These are phyloP conservation scores for Microchirus variegatus DNA, from an alignment of 2,797 vertebrate genomes.

Conservation along the genomic window DNA sequence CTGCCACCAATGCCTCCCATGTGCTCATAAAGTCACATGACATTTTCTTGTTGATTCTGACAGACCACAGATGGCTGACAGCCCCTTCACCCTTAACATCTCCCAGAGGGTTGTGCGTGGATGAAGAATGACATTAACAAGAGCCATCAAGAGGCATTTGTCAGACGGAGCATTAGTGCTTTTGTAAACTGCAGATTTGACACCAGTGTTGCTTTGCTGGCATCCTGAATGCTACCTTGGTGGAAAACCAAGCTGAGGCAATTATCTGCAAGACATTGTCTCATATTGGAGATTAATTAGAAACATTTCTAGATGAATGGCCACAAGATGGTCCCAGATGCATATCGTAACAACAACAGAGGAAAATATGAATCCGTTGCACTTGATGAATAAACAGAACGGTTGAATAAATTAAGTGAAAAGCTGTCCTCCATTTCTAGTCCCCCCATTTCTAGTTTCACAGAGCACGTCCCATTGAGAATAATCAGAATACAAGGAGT, in stretches of 20 bases:
- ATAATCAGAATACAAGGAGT: constrained; percentile 51
- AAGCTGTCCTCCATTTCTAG: constrained; percentile 28
- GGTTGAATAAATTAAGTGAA: constrained; percentile 47
- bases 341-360: background rate
- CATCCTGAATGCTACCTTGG: constrained; percentile 19
- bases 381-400: constrained; percentile 41
- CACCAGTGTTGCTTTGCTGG: constrained; percentile 31
- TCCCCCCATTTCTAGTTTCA: constrained; percentile 48
- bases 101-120: constrained; percentile 33
- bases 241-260: constrained; percentile 8
- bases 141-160: constrained; percentile 47
- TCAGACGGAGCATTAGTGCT: constrained; percentile 41
- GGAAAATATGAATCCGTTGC: constrained; percentile 20
- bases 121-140: constrained; percentile 51
- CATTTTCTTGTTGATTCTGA: constrained; percentile 50
- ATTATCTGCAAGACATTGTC: constrained; percentile 24
- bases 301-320: constrained; percentile 18
- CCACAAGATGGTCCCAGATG: constrained; percentile 26
- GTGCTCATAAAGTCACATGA: constrained; percentile 43
- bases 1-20: constrained; percentile 23
- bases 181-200: constrained; percentile 27
- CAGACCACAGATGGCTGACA: constrained; percentile 58
- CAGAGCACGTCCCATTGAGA: constrained; percentile 49
- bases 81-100: constrained; percentile 31
- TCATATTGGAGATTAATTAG: constrained; percentile 36